Base-by-base conservation (phyloP, 2,113 vertebrate species). In the Cervus canadensis region DNA sequence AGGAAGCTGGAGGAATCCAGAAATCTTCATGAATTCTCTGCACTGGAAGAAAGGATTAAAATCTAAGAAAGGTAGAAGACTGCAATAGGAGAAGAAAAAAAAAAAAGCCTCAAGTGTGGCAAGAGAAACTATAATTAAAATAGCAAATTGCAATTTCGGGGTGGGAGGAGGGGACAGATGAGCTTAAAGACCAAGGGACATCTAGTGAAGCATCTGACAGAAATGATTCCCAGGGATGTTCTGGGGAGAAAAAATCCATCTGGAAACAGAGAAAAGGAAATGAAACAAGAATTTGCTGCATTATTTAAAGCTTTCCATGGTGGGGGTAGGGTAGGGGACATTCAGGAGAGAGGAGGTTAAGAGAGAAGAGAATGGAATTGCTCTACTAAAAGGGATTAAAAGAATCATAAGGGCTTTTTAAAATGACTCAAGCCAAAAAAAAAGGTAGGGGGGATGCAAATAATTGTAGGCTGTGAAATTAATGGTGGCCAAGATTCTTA, bases 181-280 rank as follows among this genome's bases (percentile, higher is more conserved):
- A 45, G 60, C 30, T 87, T 36, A 93, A 94, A 84, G 93, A 96
- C 93, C 82, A 85, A 93, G 97, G 95, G 95, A 94, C 96, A 94
- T 9, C 36, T 91, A 93, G 87, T 26, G 89, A 97, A 98, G 91
- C 74, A 2, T 87, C 94, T 85, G 97, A 97, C 97, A 95, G 96
- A 89, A 97, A 94, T 90, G 95, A 98, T 97, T 97, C 97, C 96
- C 94, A 88, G 93, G 83, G 98, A 97, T 94, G 94, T 97, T 97
- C 96, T 87, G 71, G 43, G 89, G 95, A 95, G 95, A 92, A 94
- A 50, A 97, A 98, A 97, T 95, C 97, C 96, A 97, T 97, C 97
- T 98, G 97, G 97, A 98, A 98, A 97, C 94, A 96, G 95, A 98
- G 91, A 95, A 96, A 98, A 97, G 97, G 97, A 97, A 98, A 97